Evolutionary conservation across 64 coral and sea anemone species (phyloP), one percentile per base, ranked within the genome.

Genomic region (Pachyseris speciosa): DNA sequence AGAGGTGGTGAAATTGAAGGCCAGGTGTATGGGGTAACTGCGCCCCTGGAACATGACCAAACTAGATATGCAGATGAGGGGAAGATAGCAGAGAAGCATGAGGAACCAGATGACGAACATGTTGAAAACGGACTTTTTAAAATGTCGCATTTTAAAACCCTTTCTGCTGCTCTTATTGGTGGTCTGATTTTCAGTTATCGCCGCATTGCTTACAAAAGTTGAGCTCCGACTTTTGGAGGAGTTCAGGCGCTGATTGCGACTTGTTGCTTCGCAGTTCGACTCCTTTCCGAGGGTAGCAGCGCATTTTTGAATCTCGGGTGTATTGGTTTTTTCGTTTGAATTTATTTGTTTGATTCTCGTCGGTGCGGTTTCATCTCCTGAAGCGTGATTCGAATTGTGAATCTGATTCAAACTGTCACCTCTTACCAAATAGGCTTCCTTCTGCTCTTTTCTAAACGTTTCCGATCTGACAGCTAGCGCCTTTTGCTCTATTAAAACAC

Each of bases 41-140:
- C 77, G 77, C 13, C 77, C 77, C 2, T 61, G 22, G 16, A 81
- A 27, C 31, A 37, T n/a, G 20, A 81, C 33, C 17, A 60, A 22
- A 6, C 19, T 63, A 26, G 77, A 81, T 41, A 34, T 81, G 7
- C 77, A 81, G 25, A 81, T 81, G 3, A 60, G 33, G 12, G 77
- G 77, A 3, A 81, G 36, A 34, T 81, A 81, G 29, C 77, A 81
- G 7, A 81, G 33, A 1, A 81, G 53, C 77, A 81, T 81, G 2
- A 81, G 22, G 24, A 81, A 81, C 77, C 77, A 81, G 12, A 81
- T 81, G 9, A 81, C 77, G 34, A 81, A 63, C 77, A 81, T 81
- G 53, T 81, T 81, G 11, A 61, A 60, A 34, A 81, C 53, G 24
- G 77, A 81, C 77, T 81, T 81, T 22, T 81, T 60, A 58, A 81